phyloP scores from a whole-genome alignment of 2,797 vertebrate genomes.

The Diplodus puntazzo region DNA sequence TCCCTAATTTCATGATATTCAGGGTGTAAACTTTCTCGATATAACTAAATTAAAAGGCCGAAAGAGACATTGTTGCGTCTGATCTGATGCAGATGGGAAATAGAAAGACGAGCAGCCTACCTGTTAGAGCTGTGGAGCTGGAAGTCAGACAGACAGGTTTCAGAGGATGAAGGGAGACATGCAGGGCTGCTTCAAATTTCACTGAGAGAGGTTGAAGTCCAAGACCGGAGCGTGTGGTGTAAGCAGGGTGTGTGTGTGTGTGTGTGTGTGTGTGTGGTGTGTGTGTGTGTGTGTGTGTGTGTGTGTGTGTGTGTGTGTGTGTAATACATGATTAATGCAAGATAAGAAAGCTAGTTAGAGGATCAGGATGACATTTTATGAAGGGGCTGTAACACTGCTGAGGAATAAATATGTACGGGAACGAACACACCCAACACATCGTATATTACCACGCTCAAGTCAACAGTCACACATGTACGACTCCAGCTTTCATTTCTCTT shows the following conservation, averaged over 20 bases:
- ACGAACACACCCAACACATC: background rate
- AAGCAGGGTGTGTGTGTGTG: conserved; percentile 34
- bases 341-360: conserved; percentile 52
- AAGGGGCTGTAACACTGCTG: background rate
- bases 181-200: conserved; percentile 68
- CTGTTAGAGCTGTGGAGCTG: conserved; percentile 49
- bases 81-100: background rate
- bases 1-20: background rate
- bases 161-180: conserved; percentile 60
- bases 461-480: too few relatives aligned
- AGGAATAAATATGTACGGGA: conserved; percentile 2
- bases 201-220: conserved; percentile 82
- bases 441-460: too few relatives aligned
- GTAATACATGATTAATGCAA: conserved; percentile 50
- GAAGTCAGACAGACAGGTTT: conserved; percentile 41
- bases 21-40: background rate
- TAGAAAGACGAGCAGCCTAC: conserved; percentile 59
- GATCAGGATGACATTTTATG: conserved; percentile 12
- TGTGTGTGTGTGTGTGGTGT: conserved; percentile 33
- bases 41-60: background rate
- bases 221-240: conserved; percentile 54
- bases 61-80: background rate
- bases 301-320: conserved; percentile 33
- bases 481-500: background rate
- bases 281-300: conserved; percentile 8